A percentile compares a stretch with the other conserved stretches of the same genome.
Conservation (phyloP, 2,113 vertebrate species). For the Chascanopsetta lugubris region DNA sequence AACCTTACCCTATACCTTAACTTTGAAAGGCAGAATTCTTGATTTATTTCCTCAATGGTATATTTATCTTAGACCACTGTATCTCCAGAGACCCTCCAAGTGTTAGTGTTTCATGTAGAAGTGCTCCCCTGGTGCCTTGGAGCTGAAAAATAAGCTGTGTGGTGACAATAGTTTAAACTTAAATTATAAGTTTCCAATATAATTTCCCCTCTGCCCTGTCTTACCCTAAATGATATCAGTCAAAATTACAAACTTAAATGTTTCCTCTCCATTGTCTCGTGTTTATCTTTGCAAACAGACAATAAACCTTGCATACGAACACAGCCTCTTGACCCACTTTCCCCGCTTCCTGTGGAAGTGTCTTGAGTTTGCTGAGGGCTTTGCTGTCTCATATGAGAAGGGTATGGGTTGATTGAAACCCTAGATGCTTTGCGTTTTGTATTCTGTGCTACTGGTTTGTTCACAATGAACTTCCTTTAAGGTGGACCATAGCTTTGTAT, state of each 20-base stretch:
- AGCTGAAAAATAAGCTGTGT: neutral
- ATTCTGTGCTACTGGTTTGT: too few species aligned
- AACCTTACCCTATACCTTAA: neutral
- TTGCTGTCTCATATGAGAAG: constrained; percentile 13
- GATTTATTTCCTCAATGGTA: neutral
- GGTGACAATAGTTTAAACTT: too few species aligned
- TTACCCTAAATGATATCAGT: neutral
- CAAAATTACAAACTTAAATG: neutral
- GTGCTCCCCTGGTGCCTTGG: neutral
- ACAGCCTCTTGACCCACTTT: constrained; percentile 47
- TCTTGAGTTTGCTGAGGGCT: constrained; percentile 17
- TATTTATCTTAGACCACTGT: neutral
- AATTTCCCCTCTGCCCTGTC: neutral
- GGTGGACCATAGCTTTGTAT: neutral
- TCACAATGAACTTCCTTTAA: too few species aligned
- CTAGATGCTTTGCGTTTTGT: neutral
- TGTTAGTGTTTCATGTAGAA: neutral
- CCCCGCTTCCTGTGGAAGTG: constrained; percentile 42
- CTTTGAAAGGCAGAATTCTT: neutral
- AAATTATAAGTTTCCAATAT: too few species aligned
- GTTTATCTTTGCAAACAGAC: constrained; percentile 3
- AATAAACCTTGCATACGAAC: constrained; percentile 22
- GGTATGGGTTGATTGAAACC: constrained; percentile 3
- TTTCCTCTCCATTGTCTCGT: neutral
- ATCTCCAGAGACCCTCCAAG: neutral